Conservation (phyloP, 2,888 invertebrate species). For the Drosophila barbarae region DNA sequence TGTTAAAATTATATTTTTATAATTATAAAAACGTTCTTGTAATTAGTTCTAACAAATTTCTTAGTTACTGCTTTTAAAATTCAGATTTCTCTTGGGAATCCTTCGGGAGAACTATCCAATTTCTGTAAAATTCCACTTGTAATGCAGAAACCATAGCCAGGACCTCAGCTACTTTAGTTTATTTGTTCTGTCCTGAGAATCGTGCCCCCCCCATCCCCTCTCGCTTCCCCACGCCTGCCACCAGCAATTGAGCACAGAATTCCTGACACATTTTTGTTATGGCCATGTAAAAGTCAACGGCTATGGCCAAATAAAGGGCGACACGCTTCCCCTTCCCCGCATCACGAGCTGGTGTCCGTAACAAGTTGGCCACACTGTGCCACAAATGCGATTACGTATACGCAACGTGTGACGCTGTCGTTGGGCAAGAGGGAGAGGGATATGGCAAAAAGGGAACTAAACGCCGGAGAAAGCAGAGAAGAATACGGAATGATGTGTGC, state of each 20-base stretch:
- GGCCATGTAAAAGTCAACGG: conserved; percentile 66
- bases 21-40: no score
- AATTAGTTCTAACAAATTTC: no score
- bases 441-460: conserved; percentile 22
- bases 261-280: conserved; percentile 60
- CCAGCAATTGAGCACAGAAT: conserved; percentile 49
- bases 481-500: conserved; percentile 43
- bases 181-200: conserved; percentile 13
- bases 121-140: conserved; percentile 2
- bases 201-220: background rate
- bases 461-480: conserved; percentile 29
- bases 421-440: conserved; percentile 5
- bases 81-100: background rate
- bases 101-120: background rate
- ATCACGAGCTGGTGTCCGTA: conserved; percentile 38
- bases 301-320: conserved; percentile 59
- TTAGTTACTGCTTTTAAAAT: no score
- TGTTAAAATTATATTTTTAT: no score
- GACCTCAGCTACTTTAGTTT: conserved; percentile 34
- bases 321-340: conserved; percentile 23
- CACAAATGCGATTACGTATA: conserved; percentile 70
- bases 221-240: background rate
- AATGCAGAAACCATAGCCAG: conserved; percentile 40
- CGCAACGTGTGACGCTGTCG: conserved; percentile 57
- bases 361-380: conserved; percentile 61